phyloP scores from a whole-genome alignment of 2,797 vertebrate genomes.

The Picus viridis region DNA sequence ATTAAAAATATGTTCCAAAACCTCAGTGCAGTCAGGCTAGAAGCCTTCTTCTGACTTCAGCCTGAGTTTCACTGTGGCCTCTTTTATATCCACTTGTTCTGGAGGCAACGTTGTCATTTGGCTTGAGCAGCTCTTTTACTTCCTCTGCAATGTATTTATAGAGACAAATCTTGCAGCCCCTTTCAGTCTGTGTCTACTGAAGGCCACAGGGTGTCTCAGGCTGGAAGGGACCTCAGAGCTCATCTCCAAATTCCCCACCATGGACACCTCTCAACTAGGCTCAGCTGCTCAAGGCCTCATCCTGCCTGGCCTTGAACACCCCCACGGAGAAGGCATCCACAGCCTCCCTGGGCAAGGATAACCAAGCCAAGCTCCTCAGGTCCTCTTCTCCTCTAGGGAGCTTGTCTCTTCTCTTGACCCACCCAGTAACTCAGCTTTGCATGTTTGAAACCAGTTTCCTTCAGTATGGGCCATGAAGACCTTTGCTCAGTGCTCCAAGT shows the following conservation, averaged over 20 bases:
- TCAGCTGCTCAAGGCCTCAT: too few species aligned
- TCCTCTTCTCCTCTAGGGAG: not conserved
- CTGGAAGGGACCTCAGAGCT: too few species aligned
- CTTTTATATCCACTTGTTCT: slow-evolving; percentile 51
- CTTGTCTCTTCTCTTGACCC: not conserved
- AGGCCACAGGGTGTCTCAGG: too few species aligned
- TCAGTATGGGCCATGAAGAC: not conserved
- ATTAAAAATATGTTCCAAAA: slow-evolving; percentile 57
- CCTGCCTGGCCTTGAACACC: too few species aligned
- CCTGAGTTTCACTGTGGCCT: slow-evolving; percentile 11
- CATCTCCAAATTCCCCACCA: too few species aligned
- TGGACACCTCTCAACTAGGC: too few species aligned
- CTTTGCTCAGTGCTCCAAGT: not conserved
- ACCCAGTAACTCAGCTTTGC: not conserved
- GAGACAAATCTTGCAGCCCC: not conserved
- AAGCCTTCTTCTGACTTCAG: slow-evolving; percentile 4
- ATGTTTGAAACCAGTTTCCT: not conserved
- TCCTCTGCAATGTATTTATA: not conserved
- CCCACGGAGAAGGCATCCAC: too few species aligned
- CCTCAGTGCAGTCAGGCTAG: slow-evolving; percentile 42
- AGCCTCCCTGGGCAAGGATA: not conserved
- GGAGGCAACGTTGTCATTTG: slow-evolving; percentile 10
- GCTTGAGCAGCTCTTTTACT: not conserved
- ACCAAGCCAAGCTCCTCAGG: not conserved
- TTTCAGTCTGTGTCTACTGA: not conserved